Percentiles rank a stretch among this genome's conserved stretches.
phyloP scores from a whole-genome alignment of 2,888 invertebrate genomes.

The Lucinisca nassula region DNA sequence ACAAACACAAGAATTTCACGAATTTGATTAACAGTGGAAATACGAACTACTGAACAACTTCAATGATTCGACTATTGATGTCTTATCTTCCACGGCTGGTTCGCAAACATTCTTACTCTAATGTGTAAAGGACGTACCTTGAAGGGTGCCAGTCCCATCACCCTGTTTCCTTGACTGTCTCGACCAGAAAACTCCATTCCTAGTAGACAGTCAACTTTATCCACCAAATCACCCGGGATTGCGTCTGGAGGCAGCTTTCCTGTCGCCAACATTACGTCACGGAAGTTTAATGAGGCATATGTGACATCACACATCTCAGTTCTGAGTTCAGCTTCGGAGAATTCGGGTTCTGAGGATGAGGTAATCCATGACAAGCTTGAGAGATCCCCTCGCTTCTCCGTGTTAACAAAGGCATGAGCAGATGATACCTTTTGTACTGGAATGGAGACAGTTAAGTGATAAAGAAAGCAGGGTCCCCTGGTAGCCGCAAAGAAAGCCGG shows the following conservation, averaged over 20 bases:
- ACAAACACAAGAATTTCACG: too few species aligned
- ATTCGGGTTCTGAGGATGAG: neutral
- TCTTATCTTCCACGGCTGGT: too few species aligned
- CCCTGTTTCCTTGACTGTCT: conserved; percentile 88
- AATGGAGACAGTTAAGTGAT: neutral
- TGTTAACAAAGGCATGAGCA: neutral
- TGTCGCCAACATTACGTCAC: conserved; percentile 99
- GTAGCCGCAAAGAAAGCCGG: too few species aligned
- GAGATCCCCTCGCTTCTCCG: neutral
- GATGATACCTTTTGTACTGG: neutral
- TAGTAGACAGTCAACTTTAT: conserved; percentile 94
- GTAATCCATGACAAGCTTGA: neutral
- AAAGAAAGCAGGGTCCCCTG: too few species aligned
- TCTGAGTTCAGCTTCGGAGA: too few species aligned
- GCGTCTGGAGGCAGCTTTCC: conserved; percentile 99
- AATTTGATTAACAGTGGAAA: too few species aligned
- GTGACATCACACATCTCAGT: neutral
- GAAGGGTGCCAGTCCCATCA: conserved; percentile 86
- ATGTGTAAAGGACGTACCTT: conserved; percentile 82
- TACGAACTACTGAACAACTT: too few species aligned
- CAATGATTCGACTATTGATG: too few species aligned
- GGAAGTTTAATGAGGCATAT: conserved; percentile 91
- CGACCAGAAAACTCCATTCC: conserved; percentile 98
- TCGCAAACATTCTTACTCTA: too few species aligned
- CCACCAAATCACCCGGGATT: conserved; percentile 91